These are phyloP conservation scores for Chrysolina oricalcia DNA, from an alignment of 2,888 invertebrate genomes.

Conservation along the genomic window DNA sequence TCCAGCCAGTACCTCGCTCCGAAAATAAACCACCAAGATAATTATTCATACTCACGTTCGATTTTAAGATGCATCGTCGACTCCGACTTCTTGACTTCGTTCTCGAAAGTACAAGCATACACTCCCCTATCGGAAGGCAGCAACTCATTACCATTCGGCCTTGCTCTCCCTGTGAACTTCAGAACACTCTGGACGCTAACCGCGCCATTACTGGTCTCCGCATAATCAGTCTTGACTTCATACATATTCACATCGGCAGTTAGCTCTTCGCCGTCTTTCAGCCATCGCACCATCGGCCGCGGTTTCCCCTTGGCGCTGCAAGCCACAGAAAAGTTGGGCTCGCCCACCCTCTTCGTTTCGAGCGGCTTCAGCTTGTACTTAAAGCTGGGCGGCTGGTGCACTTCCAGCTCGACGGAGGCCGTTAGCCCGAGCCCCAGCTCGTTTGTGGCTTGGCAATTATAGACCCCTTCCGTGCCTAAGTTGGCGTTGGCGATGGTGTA, in stretches of 20 bases:
- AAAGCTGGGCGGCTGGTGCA: slow-evolving; percentile 91
- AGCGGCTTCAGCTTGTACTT: slow-evolving; percentile 88
- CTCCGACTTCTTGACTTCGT: slow-evolving; percentile 90
- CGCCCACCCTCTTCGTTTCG: slow-evolving; percentile 83
- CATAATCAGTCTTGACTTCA: slow-evolving; percentile 86
- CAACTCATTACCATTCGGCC: slow-evolving; percentile 84
- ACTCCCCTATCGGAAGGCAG: slow-evolving; percentile 89
- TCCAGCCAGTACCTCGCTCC: neutral
- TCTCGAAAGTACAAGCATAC: slow-evolving; percentile 91
- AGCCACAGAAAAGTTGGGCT: slow-evolving; percentile 84
- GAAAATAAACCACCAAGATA: slow-evolving; percentile 8
- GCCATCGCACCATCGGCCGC: slow-evolving; percentile 87
- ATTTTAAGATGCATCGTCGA: slow-evolving; percentile 93
- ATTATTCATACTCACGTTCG: slow-evolving; percentile 80
- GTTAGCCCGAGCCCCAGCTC: slow-evolving; percentile 90
- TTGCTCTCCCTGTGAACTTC: slow-evolving; percentile 85
- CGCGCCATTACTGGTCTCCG: slow-evolving; percentile 85
- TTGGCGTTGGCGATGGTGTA: slow-evolving; percentile 91
- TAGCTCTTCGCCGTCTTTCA: slow-evolving; percentile 88
- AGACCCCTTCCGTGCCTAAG: slow-evolving; percentile 89
- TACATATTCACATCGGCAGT: slow-evolving; percentile 85
- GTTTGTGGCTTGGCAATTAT: slow-evolving; percentile 92
- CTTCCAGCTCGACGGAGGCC: slow-evolving; percentile 88
- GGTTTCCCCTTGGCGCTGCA: slow-evolving; percentile 94
- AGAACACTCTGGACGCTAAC: slow-evolving; percentile 88